Conservation (phyloP, 2,888 invertebrate species). For the Nezara viridula region DNA sequence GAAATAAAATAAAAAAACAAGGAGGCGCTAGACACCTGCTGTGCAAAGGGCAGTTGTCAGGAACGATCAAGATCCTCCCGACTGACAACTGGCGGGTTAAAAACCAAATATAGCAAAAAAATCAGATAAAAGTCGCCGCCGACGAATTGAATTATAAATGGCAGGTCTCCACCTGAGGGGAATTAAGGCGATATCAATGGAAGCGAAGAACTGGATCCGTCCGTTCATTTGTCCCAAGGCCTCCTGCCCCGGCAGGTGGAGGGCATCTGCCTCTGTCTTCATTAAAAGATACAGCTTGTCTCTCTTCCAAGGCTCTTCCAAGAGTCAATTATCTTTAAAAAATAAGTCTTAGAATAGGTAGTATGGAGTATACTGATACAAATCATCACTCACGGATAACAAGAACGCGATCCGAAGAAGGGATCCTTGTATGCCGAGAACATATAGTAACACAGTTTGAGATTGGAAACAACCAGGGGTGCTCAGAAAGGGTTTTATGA, state of each 20-base stretch:
- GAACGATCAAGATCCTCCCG: not conserved
- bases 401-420: no score
- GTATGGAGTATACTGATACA: no score
- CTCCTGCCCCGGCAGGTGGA: not conserved
- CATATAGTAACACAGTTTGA: no score
- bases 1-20: not conserved
- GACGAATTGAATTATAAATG: constrained; percentile 22
- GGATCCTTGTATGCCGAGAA: no score
- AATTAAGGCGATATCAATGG: constrained; percentile 3
- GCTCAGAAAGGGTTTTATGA: no score
- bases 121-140: constrained; percentile 8
- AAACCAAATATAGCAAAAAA: not conserved
- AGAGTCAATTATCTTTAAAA: not conserved
- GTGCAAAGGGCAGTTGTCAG: not conserved
- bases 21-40: not conserved
- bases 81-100: not conserved
- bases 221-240: not conserved
- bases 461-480: no score
- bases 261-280: not conserved
- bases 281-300: not conserved
- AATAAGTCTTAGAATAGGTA: not conserved
- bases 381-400: no score
- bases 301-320: not conserved
- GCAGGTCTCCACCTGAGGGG: not conserved
- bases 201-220: not conserved